These are phyloP conservation scores for Rallus crepitans DNA, from an alignment of 2,797 vertebrate species.

Conservation along the genomic window DNA sequence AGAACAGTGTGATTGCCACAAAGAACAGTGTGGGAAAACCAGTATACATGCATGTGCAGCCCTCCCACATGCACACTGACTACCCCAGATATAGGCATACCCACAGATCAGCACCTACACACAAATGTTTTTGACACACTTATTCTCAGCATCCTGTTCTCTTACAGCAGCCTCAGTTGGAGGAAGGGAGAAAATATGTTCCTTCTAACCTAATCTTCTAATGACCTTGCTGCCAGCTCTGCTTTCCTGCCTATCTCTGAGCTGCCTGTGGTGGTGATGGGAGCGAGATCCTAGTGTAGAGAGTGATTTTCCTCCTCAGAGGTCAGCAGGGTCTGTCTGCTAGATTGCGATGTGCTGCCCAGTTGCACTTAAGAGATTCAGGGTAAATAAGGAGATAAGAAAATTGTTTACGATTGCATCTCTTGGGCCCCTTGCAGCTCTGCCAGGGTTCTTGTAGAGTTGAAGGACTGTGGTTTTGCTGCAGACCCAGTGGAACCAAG, in stretches of 20 bases:
- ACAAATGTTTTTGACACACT: constrained; percentile 69
- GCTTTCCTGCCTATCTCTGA: constrained; percentile 12
- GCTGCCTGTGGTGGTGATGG: neutral
- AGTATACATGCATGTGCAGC: constrained; percentile 69
- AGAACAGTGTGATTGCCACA: constrained; percentile 67
- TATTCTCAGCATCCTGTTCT: constrained; percentile 63
- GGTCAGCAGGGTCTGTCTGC: neutral
- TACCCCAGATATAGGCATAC: constrained; percentile 75
- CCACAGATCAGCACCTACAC: constrained; percentile 72
- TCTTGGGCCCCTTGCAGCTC: neutral
- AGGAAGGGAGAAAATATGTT: constrained; percentile 53
- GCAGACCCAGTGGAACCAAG: neutral
- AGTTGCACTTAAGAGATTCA: neutral
- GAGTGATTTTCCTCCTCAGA: neutral
- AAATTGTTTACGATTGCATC: neutral
- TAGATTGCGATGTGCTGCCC: neutral
- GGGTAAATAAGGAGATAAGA: constrained; percentile 3
- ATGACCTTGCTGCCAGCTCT: constrained; percentile 41
- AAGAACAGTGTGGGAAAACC: constrained; percentile 71
- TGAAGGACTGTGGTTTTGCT: neutral
- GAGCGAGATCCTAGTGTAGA: neutral
- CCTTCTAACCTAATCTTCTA: constrained; percentile 50
- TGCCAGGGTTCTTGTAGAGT: neutral
- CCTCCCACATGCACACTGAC: constrained; percentile 64
- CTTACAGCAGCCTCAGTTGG: constrained; percentile 48